These are phyloP conservation scores for Shinisaurus crocodilurus DNA, from an alignment of 2,113 vertebrate genomes.

Conservation along the genomic window DNA sequence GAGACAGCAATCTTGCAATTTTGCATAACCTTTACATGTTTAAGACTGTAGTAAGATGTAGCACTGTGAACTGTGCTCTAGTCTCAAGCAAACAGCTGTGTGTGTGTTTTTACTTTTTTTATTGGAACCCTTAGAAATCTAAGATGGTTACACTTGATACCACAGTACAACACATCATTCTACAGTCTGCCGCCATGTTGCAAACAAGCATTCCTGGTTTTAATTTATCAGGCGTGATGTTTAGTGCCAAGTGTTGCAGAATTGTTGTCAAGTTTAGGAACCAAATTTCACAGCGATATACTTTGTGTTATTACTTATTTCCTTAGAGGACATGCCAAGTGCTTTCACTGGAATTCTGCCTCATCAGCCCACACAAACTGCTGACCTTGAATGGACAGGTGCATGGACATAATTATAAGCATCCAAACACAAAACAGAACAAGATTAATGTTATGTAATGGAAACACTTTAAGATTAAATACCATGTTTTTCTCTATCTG, in stretches of 20 bases:
- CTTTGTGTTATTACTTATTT: background rate
- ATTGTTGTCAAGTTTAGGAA: background rate
- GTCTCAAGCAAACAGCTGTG: background rate
- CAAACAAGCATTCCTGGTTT: background rate
- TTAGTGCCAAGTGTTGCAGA: background rate
- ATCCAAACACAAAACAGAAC: background rate
- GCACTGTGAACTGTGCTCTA: background rate
- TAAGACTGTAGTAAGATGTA: background rate
- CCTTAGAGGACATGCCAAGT: slow-evolving; percentile 33
- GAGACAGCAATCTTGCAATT: background rate
- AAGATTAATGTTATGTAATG: slow-evolving; percentile 20
- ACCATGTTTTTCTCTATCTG: slow-evolving; percentile 21
- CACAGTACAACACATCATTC: background rate
- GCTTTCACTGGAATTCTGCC: background rate
- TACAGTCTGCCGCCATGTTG: background rate
- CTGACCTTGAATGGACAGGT: slow-evolving; percentile 41
- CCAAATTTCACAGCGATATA: background rate
- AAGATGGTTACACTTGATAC: background rate
- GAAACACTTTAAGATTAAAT: slow-evolving; percentile 1
- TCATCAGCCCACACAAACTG: slow-evolving; percentile 17
- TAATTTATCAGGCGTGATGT: slow-evolving; percentile 4
- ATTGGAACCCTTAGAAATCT: background rate
- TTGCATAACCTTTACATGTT: background rate
- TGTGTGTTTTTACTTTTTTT: background rate
- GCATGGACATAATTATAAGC: background rate